A percentile compares a stretch with the other conserved stretches of the same genome.
Conservation (phyloP, 2,888 invertebrate genomes). For the Dasysyrphus albostriatus region DNA sequence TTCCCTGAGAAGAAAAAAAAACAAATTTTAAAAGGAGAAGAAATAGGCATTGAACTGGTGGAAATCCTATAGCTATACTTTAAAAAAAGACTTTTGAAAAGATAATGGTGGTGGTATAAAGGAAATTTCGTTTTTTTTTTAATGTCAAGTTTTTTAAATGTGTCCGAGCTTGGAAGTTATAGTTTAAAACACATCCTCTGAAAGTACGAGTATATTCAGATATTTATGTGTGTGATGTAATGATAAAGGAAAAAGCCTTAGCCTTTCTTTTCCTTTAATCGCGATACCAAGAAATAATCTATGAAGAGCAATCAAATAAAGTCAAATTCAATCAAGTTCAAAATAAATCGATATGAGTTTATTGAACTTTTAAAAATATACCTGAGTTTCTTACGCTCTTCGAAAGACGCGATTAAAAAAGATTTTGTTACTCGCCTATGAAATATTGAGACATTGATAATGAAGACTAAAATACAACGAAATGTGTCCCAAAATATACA, state of each 20-base stretch:
- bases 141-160: slow-evolving; percentile 63
- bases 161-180: slow-evolving; percentile 48
- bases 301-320: no score
- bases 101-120: neutral
- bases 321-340: no score
- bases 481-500: neutral
- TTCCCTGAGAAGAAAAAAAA: neutral
- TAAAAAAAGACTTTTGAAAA: neutral
- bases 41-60: neutral
- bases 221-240: neutral
- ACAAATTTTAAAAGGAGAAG: neutral
- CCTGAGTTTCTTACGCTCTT: no score
- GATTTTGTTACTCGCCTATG: no score
- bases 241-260: neutral
- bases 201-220: no score
- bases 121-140: neutral
- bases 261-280: neutral
- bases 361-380: no score
- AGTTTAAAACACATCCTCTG: slow-evolving; percentile 42
- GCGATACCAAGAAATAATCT: neutral
- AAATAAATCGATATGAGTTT: no score
- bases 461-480: neutral
- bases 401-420: no score
- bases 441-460: no score
- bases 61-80: neutral